Conservation (phyloP, 2,113 vertebrate species). For the Pseudopipra pipra region DNA sequence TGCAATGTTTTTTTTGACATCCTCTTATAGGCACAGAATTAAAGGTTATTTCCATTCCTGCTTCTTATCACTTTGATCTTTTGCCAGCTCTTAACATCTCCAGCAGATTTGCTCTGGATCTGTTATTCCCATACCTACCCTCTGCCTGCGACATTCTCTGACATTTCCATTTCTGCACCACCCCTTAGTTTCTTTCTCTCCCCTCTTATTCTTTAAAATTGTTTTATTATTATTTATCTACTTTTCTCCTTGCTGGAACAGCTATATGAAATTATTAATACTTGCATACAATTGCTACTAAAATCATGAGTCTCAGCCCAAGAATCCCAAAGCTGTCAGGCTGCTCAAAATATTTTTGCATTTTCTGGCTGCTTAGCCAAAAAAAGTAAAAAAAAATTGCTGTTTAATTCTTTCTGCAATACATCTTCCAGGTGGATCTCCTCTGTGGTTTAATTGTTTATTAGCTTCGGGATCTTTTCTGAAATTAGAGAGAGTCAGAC, state of each 20-base stretch:
- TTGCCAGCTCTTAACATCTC: conserved; percentile 56
- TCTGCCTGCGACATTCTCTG: conserved; percentile 44
- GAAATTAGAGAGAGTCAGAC: conserved; percentile 5
- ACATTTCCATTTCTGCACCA: conserved; percentile 32
- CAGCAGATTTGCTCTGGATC: conserved; percentile 64
- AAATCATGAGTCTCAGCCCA: neutral
- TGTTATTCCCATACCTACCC: conserved; percentile 50
- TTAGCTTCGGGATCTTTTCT: neutral
- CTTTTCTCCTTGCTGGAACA: neutral
- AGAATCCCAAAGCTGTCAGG: neutral
- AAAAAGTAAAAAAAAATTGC: neutral
- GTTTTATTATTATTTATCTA: neutral
- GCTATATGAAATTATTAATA: neutral
- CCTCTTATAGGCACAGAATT: conserved; percentile 48
- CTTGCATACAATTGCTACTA: neutral
- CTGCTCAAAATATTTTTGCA: neutral
- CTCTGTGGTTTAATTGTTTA: neutral
- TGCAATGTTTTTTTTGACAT: conserved; percentile 35
- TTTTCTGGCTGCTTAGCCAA: neutral
- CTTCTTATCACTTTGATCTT: conserved; percentile 60
- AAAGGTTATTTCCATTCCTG: conserved; percentile 64
- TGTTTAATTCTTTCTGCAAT: neutral
- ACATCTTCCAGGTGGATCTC: conserved; percentile 32
- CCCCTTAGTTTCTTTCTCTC: neutral
- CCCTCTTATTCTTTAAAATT: neutral